These are phyloP conservation scores for Nemotelus nigrinus DNA, from an alignment of 2,888 invertebrate genomes.

Conservation along the genomic window DNA sequence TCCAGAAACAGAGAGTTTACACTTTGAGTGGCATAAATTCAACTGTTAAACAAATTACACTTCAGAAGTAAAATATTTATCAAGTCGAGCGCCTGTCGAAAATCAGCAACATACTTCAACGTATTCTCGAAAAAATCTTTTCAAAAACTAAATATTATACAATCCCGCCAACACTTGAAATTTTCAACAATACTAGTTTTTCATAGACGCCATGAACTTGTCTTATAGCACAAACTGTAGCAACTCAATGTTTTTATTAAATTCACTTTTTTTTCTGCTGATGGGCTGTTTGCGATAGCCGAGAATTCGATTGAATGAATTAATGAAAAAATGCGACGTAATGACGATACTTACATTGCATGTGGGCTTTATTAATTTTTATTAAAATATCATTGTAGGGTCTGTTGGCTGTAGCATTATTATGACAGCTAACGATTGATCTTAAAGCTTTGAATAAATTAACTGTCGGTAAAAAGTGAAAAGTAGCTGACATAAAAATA, in stretches of 20 bases:
- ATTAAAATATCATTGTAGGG: slow-evolving; percentile 17
- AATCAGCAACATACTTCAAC: not conserved
- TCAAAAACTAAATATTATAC: not conserved
- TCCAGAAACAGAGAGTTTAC: no score
- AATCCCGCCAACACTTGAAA: not conserved
- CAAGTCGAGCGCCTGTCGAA: no score
- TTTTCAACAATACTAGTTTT: no score
- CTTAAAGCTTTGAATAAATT: no score
- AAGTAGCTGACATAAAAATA: no score
- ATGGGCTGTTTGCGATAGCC: slow-evolving; percentile 24
- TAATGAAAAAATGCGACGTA: slow-evolving; percentile 29
- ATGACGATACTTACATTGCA: slow-evolving; percentile 23
- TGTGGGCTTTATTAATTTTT: slow-evolving; percentile 37
- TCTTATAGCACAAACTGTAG: not conserved
- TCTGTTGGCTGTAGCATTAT: no score
- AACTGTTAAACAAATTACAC: no score
- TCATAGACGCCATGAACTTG: not conserved
- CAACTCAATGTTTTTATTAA: not conserved
- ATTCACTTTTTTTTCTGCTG: slow-evolving; percentile 12
- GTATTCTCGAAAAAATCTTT: not conserved
- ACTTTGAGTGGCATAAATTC: no score
- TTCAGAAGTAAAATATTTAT: no score
- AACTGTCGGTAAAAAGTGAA: no score
- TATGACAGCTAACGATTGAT: no score
- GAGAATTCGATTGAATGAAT: slow-evolving; percentile 16